phyloP scores from a whole-genome alignment of 2,797 vertebrate genomes.

The Acipenser oxyrinchus region DNA sequence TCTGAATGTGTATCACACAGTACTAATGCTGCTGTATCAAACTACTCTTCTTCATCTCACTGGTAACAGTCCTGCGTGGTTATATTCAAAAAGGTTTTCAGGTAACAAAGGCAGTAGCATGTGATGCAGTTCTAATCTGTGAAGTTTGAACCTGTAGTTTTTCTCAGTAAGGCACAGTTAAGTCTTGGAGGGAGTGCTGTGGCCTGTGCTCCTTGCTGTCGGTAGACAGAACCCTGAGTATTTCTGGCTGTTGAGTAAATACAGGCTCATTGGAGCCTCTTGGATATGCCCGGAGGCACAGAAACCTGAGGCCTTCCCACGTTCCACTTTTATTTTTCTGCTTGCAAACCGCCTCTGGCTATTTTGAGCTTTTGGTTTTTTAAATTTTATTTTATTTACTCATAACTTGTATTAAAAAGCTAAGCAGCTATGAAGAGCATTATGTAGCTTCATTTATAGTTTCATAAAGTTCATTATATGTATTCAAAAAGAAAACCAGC shows the following conservation, averaged over 20 bases:
- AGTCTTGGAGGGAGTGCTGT: constrained; percentile 23
- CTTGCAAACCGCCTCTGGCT: constrained; percentile 81
- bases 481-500: not conserved
- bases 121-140: not conserved
- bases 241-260: constrained; percentile 72
- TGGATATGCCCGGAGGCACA: constrained; percentile 74
- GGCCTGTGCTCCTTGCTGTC: constrained; percentile 52
- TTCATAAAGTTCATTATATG: constrained; percentile 29
- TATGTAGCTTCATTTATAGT: constrained; percentile 52
- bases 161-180: constrained; percentile 12
- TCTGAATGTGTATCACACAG: too few species aligned
- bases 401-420: constrained; percentile 72
- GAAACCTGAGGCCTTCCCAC: constrained; percentile 79
- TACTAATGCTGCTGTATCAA: too few species aligned
- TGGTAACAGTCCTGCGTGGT: too few species aligned
- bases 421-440: constrained; percentile 56
- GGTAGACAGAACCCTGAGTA: constrained; percentile 61
- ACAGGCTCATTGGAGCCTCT: constrained; percentile 62
- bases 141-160: not conserved
- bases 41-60: too few species aligned
- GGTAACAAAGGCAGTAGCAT: constrained; percentile 18
- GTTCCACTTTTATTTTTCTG: constrained; percentile 84
- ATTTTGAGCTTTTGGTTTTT: constrained; percentile 67
- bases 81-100: constrained; percentile 18
- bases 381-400: constrained; percentile 55